phyloP scores from a whole-genome alignment of 1,140 invertebrate species.

The Drosophila tristis region DNA sequence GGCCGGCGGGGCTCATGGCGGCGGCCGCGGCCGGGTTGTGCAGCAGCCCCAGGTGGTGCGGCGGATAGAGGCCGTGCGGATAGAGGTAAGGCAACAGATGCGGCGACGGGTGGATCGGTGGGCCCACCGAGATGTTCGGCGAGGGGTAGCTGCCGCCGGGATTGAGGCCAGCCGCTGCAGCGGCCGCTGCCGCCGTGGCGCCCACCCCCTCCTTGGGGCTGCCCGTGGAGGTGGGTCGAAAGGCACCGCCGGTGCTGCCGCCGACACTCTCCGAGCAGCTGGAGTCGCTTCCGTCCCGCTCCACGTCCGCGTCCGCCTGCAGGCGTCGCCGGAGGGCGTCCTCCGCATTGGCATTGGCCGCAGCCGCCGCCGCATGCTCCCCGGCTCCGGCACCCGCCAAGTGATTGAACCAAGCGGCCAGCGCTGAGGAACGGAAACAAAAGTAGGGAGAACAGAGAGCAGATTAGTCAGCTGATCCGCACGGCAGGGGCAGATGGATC shows the following conservation, averaged over 20 bases:
- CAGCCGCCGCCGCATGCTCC: constrained; percentile 84
- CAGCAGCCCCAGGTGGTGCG: constrained; percentile 88
- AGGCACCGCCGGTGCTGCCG: constrained; percentile 86
- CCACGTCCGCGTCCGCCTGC: constrained; percentile 86
- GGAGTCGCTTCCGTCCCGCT: constrained; percentile 87
- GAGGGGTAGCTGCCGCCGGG: constrained; percentile 88
- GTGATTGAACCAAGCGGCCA: constrained; percentile 86
- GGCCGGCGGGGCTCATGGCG: constrained; percentile 86
- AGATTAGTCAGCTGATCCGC: too few relatives aligned
- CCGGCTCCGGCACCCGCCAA: constrained; percentile 82
- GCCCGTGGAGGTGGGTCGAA: constrained; percentile 85
- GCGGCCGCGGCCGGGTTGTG: constrained; percentile 85
- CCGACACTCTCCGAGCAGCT: constrained; percentile 87
- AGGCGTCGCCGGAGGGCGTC: constrained; percentile 85
- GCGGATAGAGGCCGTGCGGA: constrained; percentile 92
- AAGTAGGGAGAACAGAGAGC: background rate
- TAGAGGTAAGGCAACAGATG: constrained; percentile 94
- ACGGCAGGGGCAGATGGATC: background rate
- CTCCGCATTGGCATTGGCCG: constrained; percentile 79
- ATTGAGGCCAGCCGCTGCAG: constrained; percentile 85
- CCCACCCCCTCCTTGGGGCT: constrained; percentile 85
- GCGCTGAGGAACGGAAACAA: constrained; percentile 44
- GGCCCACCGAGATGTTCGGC: constrained; percentile 94
- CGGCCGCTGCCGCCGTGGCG: constrained; percentile 84
- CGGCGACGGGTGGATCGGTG: constrained; percentile 93